Conservation (phyloP, 2,797 vertebrate species). For the Cercopithecus mitis region DNA sequence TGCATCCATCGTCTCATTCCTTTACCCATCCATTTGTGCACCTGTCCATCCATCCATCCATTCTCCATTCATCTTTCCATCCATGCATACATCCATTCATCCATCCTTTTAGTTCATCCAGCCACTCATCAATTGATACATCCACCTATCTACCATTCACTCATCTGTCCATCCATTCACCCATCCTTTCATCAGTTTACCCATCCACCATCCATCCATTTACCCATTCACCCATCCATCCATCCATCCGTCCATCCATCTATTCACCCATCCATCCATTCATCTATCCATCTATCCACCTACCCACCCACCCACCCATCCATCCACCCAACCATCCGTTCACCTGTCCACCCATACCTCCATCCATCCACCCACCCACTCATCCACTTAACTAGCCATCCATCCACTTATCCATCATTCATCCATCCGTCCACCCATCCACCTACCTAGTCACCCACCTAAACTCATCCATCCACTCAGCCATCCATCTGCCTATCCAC, state of each 20-base stretch:
- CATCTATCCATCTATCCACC: rapidly evolving
- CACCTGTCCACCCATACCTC: not conserved
- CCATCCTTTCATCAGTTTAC: rapidly evolving
- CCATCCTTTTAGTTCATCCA: not conserved
- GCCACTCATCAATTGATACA: rapidly evolving
- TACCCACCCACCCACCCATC: too few relatives aligned
- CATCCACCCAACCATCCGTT: not conserved
- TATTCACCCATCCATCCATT: rapidly evolving
- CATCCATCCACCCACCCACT: not conserved
- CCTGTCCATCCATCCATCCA: too few relatives aligned
- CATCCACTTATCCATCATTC: rapidly evolving
- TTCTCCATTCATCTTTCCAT: too few relatives aligned
- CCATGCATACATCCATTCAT: rapidly evolving
- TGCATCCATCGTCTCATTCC: too few relatives aligned
- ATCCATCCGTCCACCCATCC: too few relatives aligned
- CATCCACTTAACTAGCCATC: not conserved
- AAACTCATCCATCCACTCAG: rapidly evolving
- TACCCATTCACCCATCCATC: rapidly evolving
- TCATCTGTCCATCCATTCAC: rapidly evolving
- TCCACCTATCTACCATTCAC: too few relatives aligned
- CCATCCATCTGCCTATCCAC: too few relatives aligned
- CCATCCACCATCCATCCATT: not conserved
- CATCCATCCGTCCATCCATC: rapidly evolving
- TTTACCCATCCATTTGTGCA: too few relatives aligned
- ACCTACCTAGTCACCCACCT: too few relatives aligned